phyloP scores from a whole-genome alignment of 2,888 invertebrate species.

The Drosophila vallismaia region DNA sequence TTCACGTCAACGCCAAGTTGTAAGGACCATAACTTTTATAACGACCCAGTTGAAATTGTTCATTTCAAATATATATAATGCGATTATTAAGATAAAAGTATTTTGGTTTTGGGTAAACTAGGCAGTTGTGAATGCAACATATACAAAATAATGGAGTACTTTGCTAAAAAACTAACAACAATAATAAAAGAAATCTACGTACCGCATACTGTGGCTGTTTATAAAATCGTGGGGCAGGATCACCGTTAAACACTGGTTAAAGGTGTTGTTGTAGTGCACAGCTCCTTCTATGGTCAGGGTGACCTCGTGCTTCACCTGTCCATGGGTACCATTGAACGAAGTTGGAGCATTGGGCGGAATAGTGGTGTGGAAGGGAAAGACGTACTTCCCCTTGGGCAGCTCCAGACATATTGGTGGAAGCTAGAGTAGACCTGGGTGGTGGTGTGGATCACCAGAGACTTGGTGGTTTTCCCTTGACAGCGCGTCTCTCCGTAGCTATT shows the following conservation, averaged over 20 bases:
- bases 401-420: slow-evolving; percentile 84
- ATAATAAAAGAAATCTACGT: slow-evolving; percentile 44
- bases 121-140: no score
- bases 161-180: no score
- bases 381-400: slow-evolving; percentile 88
- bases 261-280: slow-evolving; percentile 93
- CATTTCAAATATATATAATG: no score
- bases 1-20: slow-evolving; percentile 84
- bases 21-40: neutral
- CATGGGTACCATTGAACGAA: slow-evolving; percentile 90
- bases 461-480: slow-evolving; percentile 81
- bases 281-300: slow-evolving; percentile 92
- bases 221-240: slow-evolving; percentile 92
- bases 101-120: no score
- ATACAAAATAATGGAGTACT: no score
- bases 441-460: slow-evolving; percentile 77
- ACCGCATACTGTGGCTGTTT: slow-evolving; percentile 87
- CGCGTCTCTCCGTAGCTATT: slow-evolving; percentile 83
- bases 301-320: slow-evolving; percentile 91
- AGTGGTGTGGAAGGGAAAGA: slow-evolving; percentile 90
- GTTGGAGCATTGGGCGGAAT: slow-evolving; percentile 87
- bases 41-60: no score
- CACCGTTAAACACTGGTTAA: slow-evolving; percentile 91
- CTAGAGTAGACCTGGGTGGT: slow-evolving; percentile 81
- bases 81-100: no score